These are phyloP conservation scores for Pecten maximus DNA, from an alignment of 2,888 invertebrate genomes.

Conservation along the genomic window DNA sequence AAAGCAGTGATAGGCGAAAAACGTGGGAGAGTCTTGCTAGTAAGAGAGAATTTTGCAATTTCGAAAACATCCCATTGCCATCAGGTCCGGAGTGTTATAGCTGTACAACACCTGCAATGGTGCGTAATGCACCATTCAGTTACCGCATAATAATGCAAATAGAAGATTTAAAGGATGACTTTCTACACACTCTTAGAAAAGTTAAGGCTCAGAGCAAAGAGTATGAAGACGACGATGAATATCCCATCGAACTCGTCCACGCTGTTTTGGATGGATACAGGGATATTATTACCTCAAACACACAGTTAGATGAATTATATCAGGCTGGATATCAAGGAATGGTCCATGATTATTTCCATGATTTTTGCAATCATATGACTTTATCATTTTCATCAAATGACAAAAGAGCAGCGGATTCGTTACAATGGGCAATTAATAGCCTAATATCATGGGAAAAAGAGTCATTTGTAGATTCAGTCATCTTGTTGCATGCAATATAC, in stretches of 20 bases:
- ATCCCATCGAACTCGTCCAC: slow-evolving; percentile 54
- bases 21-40: slow-evolving; percentile 47
- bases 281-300: slow-evolving; percentile 44
- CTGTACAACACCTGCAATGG: slow-evolving; percentile 48
- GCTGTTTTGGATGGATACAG: slow-evolving; percentile 52
- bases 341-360: slow-evolving; percentile 52
- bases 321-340: slow-evolving; percentile 36
- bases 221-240: slow-evolving; percentile 55
- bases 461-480: slow-evolving; percentile 38
- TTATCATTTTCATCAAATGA: neutral
- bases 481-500: slow-evolving; percentile 48
- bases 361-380: slow-evolving; percentile 54
- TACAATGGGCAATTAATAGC: slow-evolving; percentile 38
- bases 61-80: slow-evolving; percentile 50
- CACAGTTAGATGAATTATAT: slow-evolving; percentile 43
- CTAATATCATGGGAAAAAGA: neutral
- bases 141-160: slow-evolving; percentile 49
- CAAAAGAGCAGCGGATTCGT: neutral
- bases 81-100: slow-evolving; percentile 62
- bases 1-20: slow-evolving; percentile 36
- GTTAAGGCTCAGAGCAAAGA: slow-evolving; percentile 54
- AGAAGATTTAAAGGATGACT: slow-evolving; percentile 57
- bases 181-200: slow-evolving; percentile 51
- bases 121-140: slow-evolving; percentile 61
- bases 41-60: slow-evolving; percentile 44